phyloP scores from a whole-genome alignment of 2,888 invertebrate species.

The Tinea pellionella region DNA sequence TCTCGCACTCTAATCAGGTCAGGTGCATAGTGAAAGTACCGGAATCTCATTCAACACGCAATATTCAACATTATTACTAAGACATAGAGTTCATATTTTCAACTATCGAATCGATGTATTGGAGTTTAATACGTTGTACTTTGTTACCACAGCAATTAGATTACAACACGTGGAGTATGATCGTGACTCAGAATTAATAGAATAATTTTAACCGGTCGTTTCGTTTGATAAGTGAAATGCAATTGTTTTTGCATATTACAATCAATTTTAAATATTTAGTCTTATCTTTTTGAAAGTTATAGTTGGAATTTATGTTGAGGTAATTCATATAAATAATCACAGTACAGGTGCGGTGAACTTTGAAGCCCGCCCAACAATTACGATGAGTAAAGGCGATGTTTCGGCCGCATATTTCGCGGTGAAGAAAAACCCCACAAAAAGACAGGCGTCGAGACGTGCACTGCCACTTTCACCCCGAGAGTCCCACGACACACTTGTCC shows the following conservation, averaged over 20 bases:
- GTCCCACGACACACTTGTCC: conserved; percentile 58
- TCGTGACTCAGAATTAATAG: neutral
- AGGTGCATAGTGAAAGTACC: conserved; percentile 40
- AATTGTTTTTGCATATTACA: neutral
- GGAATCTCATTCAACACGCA: neutral
- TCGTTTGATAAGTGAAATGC: neutral
- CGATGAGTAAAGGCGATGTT: conserved; percentile 24
- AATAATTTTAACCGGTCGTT: neutral
- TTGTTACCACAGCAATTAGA: neutral
- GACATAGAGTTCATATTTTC: too few species aligned
- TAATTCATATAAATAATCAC: neutral
- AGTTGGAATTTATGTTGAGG: neutral
- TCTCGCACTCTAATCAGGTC: conserved; percentile 27
- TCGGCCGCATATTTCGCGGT: conserved; percentile 34
- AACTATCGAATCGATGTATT: neutral
- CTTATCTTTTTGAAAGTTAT: neutral
- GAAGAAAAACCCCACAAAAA: conserved; percentile 8
- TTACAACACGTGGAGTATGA: neutral
- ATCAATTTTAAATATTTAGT: neutral
- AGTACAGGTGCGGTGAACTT: conserved; percentile 18
- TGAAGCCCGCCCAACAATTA: conserved; percentile 45
- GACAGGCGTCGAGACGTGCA: neutral
- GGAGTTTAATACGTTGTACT: neutral
- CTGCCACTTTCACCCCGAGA: conserved; percentile 51
- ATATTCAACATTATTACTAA: too few species aligned